phyloP scores from a whole-genome alignment of 2,888 invertebrate genomes.

The Phortica okadai region DNA sequence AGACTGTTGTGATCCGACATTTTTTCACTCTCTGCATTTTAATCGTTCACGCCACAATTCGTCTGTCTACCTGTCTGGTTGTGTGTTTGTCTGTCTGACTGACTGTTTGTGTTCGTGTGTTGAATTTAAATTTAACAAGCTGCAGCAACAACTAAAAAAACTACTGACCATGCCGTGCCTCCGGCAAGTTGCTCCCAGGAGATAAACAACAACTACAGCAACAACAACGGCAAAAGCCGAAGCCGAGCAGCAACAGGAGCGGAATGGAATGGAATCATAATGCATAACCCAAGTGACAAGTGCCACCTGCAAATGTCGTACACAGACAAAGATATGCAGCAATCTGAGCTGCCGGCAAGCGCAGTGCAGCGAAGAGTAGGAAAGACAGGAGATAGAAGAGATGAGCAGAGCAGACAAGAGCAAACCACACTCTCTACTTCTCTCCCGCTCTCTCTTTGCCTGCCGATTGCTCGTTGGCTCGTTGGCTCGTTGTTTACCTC shows the following conservation, averaged over 20 bases:
- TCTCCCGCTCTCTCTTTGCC: neutral
- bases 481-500: neutral
- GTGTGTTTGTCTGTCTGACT: neutral
- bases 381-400: neutral
- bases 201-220: neutral
- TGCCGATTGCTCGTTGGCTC: no score
- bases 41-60: no score
- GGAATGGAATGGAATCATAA: no score
- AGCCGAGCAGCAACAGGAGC: neutral
- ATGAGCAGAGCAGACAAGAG: neutral
- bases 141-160: neutral
- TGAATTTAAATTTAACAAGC: slow-evolving; percentile 8
- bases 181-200: neutral
- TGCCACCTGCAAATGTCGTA: neutral
- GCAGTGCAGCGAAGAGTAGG: neutral
- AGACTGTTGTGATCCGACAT: no score
- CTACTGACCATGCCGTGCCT: neutral
- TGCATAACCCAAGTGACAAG: no score
- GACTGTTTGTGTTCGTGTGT: slow-evolving; percentile 9
- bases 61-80: neutral
- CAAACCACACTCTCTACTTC: slow-evolving; percentile 1
- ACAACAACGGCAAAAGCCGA: neutral
- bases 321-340: neutral
- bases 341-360: neutral
- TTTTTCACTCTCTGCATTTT: no score